Conservation (phyloP, 2,797 vertebrate genomes). For the Darevskia mixta region DNA sequence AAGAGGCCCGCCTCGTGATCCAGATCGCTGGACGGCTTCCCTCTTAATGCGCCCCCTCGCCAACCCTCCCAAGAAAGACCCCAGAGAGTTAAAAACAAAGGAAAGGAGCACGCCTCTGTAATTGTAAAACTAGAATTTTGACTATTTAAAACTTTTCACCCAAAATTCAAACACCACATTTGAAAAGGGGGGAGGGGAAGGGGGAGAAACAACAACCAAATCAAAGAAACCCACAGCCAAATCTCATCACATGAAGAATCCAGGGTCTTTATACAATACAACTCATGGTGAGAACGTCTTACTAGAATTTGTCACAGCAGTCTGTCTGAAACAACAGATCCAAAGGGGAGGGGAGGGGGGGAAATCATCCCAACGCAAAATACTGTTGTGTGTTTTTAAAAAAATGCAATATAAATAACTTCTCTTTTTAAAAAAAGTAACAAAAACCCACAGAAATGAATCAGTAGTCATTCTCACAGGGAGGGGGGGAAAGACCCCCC, state of each 20-base stretch:
- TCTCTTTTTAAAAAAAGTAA: slow-evolving; percentile 60
- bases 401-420: slow-evolving; percentile 78
- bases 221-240: slow-evolving; percentile 16
- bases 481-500: slow-evolving; percentile 1
- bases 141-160: slow-evolving; percentile 32
- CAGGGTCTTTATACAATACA: slow-evolving; percentile 56
- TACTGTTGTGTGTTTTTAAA: slow-evolving; percentile 45
- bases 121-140: slow-evolving; percentile 47
- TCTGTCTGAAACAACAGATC: slow-evolving; percentile 30
- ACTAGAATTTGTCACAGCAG: slow-evolving; percentile 49
- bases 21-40: no score
- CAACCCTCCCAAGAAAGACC: no score
- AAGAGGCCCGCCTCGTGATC: no score
- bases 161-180: background rate
- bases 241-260: slow-evolving; percentile 28
- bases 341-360: background rate
- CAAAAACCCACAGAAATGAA: slow-evolving; percentile 50
- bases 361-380: slow-evolving; percentile 20
- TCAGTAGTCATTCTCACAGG: slow-evolving; percentile 62
- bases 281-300: slow-evolving; percentile 6
- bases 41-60: background rate
- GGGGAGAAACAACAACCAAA: background rate
- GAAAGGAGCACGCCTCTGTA: background rate
- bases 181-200: background rate
- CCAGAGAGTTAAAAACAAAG: background rate